Evolutionary conservation across 1,140 invertebrate genomes (phyloP), one percentile per base, ranked within the genome.

Genomic region (Drosophila funebris): DNA sequence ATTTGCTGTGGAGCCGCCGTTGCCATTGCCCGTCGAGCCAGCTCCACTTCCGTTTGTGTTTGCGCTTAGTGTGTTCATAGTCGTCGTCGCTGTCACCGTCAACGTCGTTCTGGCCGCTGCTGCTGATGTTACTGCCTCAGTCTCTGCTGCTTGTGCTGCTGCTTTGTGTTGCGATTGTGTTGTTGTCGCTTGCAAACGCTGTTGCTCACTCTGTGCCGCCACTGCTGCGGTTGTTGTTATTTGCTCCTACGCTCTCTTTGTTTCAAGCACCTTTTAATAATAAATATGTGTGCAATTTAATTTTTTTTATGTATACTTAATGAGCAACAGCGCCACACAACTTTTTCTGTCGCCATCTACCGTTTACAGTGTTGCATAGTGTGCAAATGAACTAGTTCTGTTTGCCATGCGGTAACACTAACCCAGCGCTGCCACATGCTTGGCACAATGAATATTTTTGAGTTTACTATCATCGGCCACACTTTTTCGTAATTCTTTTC

Each of bases 281-380:
- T 43, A 82, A 82, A 82, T 81, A 82, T 77, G 72, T 76, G 67
- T 79, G 74, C 64, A 82, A 82, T 73, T 74, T 82, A 82, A 83
- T 83, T 82, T 82, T 82, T 81, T 81, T 78, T 82, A 76, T 82
- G 78, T 82, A 82, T 82, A 82, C 78, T 82, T 82, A 60, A 76
- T 73, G 70, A 73, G 70, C 70, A 73, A 73, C 70, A 73, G 70
- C 70, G 64, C 70, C 39, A 73, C 54, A 73, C 62, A 73, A 73
- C 33, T 68, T 64, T 39, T 63, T 69, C 56, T 69, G 39, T 67
- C 70, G 70, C 70, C 70, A 73, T 73, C 70, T 73, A 73, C 46
- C 46, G 70, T 73, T 56, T 73, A 22, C 58, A 74, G 66, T 74
- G 72, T 11, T 74, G 52, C 20, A 39, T 14, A 57, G 20, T 31